Evolutionary conservation across 2,113 vertebrate genomes (phyloP), one percentile per base, ranked within the genome.

Genomic region (Mirza zaza): DNA sequence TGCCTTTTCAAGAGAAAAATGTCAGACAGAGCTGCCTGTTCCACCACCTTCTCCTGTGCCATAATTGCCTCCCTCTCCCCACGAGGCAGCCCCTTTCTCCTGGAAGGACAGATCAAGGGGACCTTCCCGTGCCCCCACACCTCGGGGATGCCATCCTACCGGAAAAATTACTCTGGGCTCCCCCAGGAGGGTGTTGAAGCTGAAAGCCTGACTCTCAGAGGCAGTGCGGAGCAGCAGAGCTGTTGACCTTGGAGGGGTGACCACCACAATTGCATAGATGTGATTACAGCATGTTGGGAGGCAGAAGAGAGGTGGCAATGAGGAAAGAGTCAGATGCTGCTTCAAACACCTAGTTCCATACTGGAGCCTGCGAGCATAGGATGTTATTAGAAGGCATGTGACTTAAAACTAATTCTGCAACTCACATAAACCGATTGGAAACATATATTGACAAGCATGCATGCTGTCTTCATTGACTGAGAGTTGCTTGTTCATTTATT

Each of bases 41-140:
- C 18, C 39, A 10, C 20, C 11, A 80, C 45, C 50, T 59, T 65
- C 63, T 83, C 55, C 55, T 73, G 36, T 21, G 42, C 17, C 21
- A 81, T 42, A 14, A 10, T 36, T 11, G 0, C 45, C 15, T 81
- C 75, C 45, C n/a, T 90, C 25, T 86, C 32, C 59, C 50, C 52
- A 68, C 0, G 0, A n/a, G 27, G 39, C 3, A 27, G 39, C 8
- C 34, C 48, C 32, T 77, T 32, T 27, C 1, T 2, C 45, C 39
- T 8, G 13, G 17, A 87, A 90, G 48, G 81, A 68, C 57, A 68
- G 36, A 87, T 79, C 77, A 75, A 86, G 87, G 39, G 32, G 45
- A 61, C 48, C 61, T 68, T 59, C 25, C 39, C 25, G 42, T 75
- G 52, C 34, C 68, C 18, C 18, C 4, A 3, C 21, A 55, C 76